Evolutionary conservation across 92 coral and sea anemone genomes (phyloP).

Genomic region (Diadumene lineata): DNA sequence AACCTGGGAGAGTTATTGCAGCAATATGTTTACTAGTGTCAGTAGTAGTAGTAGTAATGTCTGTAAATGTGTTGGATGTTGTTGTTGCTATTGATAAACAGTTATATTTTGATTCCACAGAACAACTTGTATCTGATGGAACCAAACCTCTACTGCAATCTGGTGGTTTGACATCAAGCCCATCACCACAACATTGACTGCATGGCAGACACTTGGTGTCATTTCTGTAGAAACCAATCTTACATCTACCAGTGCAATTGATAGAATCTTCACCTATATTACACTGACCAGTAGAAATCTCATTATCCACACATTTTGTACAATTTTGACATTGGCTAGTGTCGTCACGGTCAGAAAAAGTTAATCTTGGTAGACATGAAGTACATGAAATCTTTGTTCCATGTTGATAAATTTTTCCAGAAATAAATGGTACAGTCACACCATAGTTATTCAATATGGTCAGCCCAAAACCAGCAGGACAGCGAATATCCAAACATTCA

Average conservation of each 20-base stretch:
- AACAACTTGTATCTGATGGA: neutral
- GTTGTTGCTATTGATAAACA: neutral
- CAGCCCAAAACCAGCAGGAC: no score
- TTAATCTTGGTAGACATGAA: neutral
- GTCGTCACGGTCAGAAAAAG: neutral
- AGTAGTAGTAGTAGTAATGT: neutral
- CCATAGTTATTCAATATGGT: constrained; percentile 9
- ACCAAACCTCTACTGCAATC: neutral
- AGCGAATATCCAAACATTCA: no score
- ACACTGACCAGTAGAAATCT: constrained; percentile 1
- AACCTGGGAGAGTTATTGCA: no score
- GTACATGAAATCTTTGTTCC: neutral
- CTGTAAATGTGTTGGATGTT: neutral
- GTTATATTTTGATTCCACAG: neutral
- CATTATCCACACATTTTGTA: constrained; percentile 7
- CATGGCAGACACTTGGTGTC: neutral
- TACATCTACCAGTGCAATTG: neutral
- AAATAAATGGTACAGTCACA: neutral
- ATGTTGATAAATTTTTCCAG: neutral
- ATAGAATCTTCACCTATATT: neutral
- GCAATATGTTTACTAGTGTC: no score
- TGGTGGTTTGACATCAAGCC: neutral
- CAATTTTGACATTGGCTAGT: constrained; percentile 4
- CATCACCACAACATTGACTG: neutral
- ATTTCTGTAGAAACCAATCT: neutral